Evolutionary conservation across 2,113 vertebrate genomes (phyloP), one percentile per base, ranked within the genome.

Genomic region (Merops nubicus): DNA sequence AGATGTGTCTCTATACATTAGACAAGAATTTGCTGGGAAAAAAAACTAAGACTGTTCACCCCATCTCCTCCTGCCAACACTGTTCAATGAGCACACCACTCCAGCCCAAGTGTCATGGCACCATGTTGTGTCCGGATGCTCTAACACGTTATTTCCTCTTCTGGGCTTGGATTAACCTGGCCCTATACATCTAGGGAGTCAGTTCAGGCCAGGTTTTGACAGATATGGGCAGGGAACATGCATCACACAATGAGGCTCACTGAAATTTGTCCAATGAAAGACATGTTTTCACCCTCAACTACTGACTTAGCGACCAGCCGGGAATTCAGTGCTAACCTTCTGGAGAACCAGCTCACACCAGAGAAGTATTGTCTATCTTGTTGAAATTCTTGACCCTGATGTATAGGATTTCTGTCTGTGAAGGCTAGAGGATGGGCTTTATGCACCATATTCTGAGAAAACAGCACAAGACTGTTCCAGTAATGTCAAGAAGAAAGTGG

Each of bases 171-270:
- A 62, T 77, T 76, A 81, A 74, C 23, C 9, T 65, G 62, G 3
- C 10, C 13, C 15, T 34, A 45, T n/a, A 54, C 3, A 36, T 15
- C 23, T 60, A 72, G 17, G 76, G 28, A 63, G 48, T 31, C 33
- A 57, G 21, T 54, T 7, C 42, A 63, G 29, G 78, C 31, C 72
- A 68, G 4, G 6, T 63, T 89, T 76, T 91, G 59, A 31, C 50
- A 42, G 22, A 43, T 87, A 59, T 0, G 0, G 16, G 29, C 3
- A 45, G n/a, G 31, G 22, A 70, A 53, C 12, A 22, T 47, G 4
- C 33, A 40, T 36, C 63, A 59, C 43, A 79, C 38, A 31, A 34
- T 73, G 48, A 15, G 6, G 6, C 23, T 79, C 15, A 60, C 19
- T 80, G 76, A 80, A 84, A 54, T 45, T 42, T 65, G 4, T 34